phyloP scores from a whole-genome alignment of 2,888 invertebrate species.

The Zygothrica quintamaculata region DNA sequence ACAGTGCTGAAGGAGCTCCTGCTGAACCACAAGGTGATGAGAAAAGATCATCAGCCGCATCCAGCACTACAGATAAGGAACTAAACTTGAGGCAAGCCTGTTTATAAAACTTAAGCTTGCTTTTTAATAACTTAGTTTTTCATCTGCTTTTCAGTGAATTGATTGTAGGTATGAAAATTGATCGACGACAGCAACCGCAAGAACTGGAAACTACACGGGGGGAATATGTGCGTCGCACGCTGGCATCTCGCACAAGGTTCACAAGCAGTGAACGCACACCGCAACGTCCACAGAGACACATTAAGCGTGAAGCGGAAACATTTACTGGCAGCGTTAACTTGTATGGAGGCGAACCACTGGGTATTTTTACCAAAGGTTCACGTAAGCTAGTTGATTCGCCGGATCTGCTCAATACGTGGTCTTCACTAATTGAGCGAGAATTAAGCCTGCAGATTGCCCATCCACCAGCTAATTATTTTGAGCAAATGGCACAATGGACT shows the following conservation, averaged over 20 bases:
- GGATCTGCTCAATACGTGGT: conserved; percentile 88
- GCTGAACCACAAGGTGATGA: conserved; percentile 15
- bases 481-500: conserved; percentile 97
- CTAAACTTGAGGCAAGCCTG: conserved; percentile 73
- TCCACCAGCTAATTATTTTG: conserved; percentile 94
- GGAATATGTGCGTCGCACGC: conserved; percentile 84
- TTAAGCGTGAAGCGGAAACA: conserved; percentile 70
- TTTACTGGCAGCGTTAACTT: conserved; percentile 86
- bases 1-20: conserved; percentile 33
- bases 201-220: conserved; percentile 70
- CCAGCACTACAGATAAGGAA: conserved; percentile 48
- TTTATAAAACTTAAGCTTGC: too few relatives aligned
- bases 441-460: conserved; percentile 88
- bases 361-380: conserved; percentile 86
- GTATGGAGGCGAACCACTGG: conserved; percentile 87
- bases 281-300: conserved; percentile 51
- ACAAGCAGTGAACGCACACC: conserved; percentile 23
- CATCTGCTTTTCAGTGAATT: conserved; percentile 87
- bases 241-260: conserved; percentile 56
- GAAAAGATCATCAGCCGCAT: not conserved
- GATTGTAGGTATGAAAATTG: conserved; percentile 91
- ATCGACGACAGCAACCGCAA: conserved; percentile 84
- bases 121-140: too few relatives aligned
- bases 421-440: conserved; percentile 87
- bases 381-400: conserved; percentile 52